Evolutionary conservation across 1,140 invertebrate species (phyloP), one percentile per base, ranked within the genome.

Genomic region (Cryptotermes secundus): DNA sequence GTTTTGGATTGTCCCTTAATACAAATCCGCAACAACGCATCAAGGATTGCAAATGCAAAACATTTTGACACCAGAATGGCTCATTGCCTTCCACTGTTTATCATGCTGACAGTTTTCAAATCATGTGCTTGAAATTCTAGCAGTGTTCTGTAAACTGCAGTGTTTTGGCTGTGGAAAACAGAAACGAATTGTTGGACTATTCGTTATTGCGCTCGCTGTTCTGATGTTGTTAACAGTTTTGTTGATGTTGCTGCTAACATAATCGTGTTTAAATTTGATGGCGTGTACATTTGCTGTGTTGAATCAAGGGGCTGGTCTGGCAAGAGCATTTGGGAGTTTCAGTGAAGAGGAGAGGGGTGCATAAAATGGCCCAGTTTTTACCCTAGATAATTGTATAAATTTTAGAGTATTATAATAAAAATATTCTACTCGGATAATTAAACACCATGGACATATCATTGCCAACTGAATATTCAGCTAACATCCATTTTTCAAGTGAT

Each of bases 41-140:
- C 59, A 7, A 31, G 26, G 7, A 26, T 72, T n/a, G 26, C 59
- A n/a, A 72, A 72, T 72, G n/a, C 59, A 72, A 72, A 72, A 72
- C 59, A 31, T 72, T 72, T n/a, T 72, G 59, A 72, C 59, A 72
- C n/a, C 59, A 26, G n/a, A 72, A 72, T 72, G 59, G 59, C 59
- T 72, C 59, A 14, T 72, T 72, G 26, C 59, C 59, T 31, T 72
- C n/a, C 59, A 31, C 31, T 72, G 26, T 49, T 49, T 49, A 22
- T 49, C 45, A 19, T n/a, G 45, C 3, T 14, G 59, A 9, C 59
- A 72, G 19, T n/a, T 72, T 72, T 72, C 14, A 72, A 26, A 72
- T 72, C 59, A 72, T 72, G 59, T 72, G 16, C 59, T 72, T 3
- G 26, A 31, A 72, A 31, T 31, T 72, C 10, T 26, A 72, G 59